Evolutionary conservation across 2,888 invertebrate genomes (phyloP), one percentile per base, ranked within the genome.

Genomic region (Diplolepis rosae): DNA sequence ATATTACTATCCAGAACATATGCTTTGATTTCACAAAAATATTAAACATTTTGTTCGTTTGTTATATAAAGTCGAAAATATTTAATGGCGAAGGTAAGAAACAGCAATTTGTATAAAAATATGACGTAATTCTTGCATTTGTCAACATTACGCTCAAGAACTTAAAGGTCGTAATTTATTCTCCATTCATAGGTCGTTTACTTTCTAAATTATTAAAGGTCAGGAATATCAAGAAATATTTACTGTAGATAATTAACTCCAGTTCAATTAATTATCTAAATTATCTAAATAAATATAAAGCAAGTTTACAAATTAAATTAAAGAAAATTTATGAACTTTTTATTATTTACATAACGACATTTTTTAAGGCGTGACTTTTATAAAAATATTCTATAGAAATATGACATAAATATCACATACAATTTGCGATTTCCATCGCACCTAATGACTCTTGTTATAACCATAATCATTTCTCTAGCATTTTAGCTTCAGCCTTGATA

Each of bases 21-120:
- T n/a, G n/a, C n/a, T 42, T 4, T 6, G 15, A n/a, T 42, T 42
- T 39, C 0, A 39, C 4, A n/a, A 5, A n/a, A 11, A 22, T 48
- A 48, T 48, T 48, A n/a, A n/a, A 39, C 6, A 22, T 22, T 0
- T 18, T 18, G 45, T 9, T 30, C 9, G 6, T 52, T 18, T n/a
- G 22, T 61, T 61, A 24, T 32, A 32, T 61, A 61, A 61, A 61
- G 35, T 61, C 24, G 18, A 22, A 15, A 24, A 61, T 61, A 32
- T 61, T 61, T 22, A 61, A 61, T 35, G 24, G 32, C 30, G 30
- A 61, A 11, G 13, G 11, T 2, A 27, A 51, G 27, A 27, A 22
- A 51, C 13, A 51, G 13, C 24, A 13, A 27, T 51, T 51, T 51
- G 1, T 27, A 27, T 51, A 51, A 51, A 51, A 24, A 51, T 27